Evolutionary conservation across 2,888 invertebrate species (phyloP).

Genomic region (Hyppa rectilinea): DNA sequence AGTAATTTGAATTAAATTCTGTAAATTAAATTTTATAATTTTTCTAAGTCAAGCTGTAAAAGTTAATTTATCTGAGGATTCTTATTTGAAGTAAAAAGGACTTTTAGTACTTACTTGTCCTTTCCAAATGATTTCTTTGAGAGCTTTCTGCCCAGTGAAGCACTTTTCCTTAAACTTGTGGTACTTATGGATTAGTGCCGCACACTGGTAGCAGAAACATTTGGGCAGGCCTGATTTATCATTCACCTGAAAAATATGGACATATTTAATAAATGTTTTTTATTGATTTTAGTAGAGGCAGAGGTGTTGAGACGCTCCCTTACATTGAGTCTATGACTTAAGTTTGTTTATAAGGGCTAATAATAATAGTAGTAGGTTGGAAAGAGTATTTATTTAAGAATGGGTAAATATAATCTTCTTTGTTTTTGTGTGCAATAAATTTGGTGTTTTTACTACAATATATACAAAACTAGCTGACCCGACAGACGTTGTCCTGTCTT

Average conservation of each 20-base stretch:
- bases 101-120: constrained; percentile 75
- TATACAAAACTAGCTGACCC: too few species aligned
- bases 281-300: not conserved
- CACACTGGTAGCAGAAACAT: constrained; percentile 84
- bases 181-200: constrained; percentile 80
- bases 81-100: not conserved
- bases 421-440: not conserved
- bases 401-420: not conserved
- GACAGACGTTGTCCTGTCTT: too few species aligned
- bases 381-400: not conserved
- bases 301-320: not conserved
- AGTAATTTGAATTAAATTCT: too few species aligned
- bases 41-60: too few species aligned
- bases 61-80: not conserved
- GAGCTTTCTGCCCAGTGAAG: constrained; percentile 73
- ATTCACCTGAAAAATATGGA: constrained; percentile 70
- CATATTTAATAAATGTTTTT: not conserved
- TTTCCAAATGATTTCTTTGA: constrained; percentile 76
- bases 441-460: not conserved
- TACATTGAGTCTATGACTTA: not conserved
- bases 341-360: not conserved
- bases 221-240: constrained; percentile 76
- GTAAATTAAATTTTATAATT: too few species aligned
- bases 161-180: constrained; percentile 86
- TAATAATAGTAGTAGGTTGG: not conserved